Conservation (phyloP, 1,140 invertebrate genomes). For the Drosophila kohkoa region DNA sequence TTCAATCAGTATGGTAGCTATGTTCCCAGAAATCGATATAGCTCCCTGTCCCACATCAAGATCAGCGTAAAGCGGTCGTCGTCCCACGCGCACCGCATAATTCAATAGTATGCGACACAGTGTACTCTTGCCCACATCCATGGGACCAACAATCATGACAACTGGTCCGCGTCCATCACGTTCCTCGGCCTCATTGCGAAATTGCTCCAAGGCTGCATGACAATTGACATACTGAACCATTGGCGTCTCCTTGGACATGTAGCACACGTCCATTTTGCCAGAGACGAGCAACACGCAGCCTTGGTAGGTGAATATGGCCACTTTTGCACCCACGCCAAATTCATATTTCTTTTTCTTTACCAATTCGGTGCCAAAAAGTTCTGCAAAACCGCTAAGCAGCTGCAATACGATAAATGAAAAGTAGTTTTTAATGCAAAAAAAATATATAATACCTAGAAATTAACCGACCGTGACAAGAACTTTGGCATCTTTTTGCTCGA, state of each 20-base stretch:
- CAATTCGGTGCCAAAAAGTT: slow-evolving; percentile 98
- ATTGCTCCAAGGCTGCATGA: slow-evolving; percentile 96
- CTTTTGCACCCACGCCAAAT: slow-evolving; percentile 95
- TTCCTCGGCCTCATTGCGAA: slow-evolving; percentile 92
- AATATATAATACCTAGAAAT: no score
- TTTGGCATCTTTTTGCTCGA: slow-evolving; percentile 94
- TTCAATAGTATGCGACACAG: slow-evolving; percentile 96
- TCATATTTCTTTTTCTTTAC: slow-evolving; percentile 97
- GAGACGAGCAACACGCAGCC: slow-evolving; percentile 94
- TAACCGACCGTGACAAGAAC: slow-evolving; percentile 91
- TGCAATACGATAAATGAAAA: slow-evolving; percentile 72
- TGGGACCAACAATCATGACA: slow-evolving; percentile 96
- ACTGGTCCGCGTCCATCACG: slow-evolving; percentile 91
- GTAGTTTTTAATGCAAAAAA: slow-evolving; percentile 28
- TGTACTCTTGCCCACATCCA: slow-evolving; percentile 98
- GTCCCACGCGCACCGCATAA: slow-evolving; percentile 95
- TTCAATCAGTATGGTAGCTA: slow-evolving; percentile 95
- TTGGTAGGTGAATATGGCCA: slow-evolving; percentile 98
- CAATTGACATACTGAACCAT: slow-evolving; percentile 95
- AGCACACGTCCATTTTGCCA: slow-evolving; percentile 96
- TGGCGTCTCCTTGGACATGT: slow-evolving; percentile 97
- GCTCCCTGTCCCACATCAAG: slow-evolving; percentile 98
- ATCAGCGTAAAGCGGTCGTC: slow-evolving; percentile 96
- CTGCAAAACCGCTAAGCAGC: slow-evolving; percentile 94
- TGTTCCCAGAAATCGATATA: slow-evolving; percentile 96